phyloP scores from a whole-genome alignment of 2,113 vertebrate genomes.

The Tangachromis dhanisi region DNA sequence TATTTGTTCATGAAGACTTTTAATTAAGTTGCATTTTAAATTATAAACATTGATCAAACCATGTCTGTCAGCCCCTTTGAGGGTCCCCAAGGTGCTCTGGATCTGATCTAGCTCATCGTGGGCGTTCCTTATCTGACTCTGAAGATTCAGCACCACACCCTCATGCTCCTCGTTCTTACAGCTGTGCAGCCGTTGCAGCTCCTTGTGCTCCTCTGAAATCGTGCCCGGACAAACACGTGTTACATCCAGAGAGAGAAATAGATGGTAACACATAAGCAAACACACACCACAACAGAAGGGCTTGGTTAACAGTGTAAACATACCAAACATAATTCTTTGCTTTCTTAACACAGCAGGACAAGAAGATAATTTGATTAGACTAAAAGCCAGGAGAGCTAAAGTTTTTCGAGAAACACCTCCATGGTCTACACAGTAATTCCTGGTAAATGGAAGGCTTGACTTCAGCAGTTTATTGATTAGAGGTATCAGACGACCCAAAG shows the following conservation, averaged over 20 bases:
- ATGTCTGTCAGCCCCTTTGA: constrained; percentile 72
- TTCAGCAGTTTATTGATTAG: not conserved
- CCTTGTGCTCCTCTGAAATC: constrained; percentile 72
- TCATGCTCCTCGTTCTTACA: constrained; percentile 67
- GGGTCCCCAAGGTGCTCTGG: constrained; percentile 64
- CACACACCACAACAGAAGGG: constrained; percentile 3
- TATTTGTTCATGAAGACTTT: not conserved
- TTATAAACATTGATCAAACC: constrained; percentile 59
- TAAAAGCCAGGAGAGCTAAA: not conserved
- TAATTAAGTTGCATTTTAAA: not conserved
- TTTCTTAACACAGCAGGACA: constrained; percentile 24
- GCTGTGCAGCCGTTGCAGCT: constrained; percentile 67
- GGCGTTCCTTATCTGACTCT: constrained; percentile 62
- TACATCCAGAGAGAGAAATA: not conserved
- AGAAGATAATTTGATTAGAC: constrained; percentile 29
- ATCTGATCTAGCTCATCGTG: constrained; percentile 72
- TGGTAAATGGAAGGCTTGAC: not conserved
- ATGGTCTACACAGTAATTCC: not conserved
- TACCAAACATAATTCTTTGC: constrained; percentile 22
- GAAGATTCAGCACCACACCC: constrained; percentile 68
- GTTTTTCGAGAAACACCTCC: not conserved
- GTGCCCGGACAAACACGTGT: constrained; percentile 10
- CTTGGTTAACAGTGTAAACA: constrained; percentile 45
- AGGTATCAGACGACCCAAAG: not conserved
- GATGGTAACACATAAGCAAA: not conserved